Conservation (phyloP, 1,140 invertebrate genomes). For the Globodera rostochiensis region DNA sequence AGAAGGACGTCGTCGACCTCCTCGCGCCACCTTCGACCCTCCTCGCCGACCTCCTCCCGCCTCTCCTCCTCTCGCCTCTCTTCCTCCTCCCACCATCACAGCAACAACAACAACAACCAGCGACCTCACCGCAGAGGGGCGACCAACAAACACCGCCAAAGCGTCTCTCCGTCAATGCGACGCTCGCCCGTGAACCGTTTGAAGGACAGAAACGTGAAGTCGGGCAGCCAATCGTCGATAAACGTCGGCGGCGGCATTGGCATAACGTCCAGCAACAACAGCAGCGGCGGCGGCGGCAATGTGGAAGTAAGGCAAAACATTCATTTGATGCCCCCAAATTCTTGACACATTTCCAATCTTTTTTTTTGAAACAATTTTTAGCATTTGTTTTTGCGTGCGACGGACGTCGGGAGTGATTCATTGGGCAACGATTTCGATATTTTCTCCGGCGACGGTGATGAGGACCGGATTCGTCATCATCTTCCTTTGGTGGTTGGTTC, state of each 20-base stretch:
- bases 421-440: slow-evolving; percentile 7
- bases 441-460: background rate
- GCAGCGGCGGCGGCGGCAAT: background rate
- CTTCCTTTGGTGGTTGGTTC: slow-evolving; percentile 1
- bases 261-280: background rate
- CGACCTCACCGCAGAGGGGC: slow-evolving; percentile 3
- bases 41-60: slow-evolving; percentile 11
- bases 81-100: slow-evolving; percentile 8
- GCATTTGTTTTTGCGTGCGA: slow-evolving; percentile 16
- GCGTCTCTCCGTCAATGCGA: slow-evolving; percentile 49
- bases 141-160: slow-evolving; percentile 31
- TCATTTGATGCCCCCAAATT: too few species aligned
- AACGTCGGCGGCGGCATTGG: background rate
- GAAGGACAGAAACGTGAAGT: slow-evolving; percentile 37
- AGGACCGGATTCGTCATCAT: background rate
- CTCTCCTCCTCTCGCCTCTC: slow-evolving; percentile 20
- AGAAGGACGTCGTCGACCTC: background rate
- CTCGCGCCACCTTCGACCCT: slow-evolving; percentile 11
- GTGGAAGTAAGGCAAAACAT: too few species aligned
- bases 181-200: slow-evolving; percentile 47
- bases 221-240: slow-evolving; percentile 20
- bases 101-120: slow-evolving; percentile 11
- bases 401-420: background rate
- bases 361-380: slow-evolving; percentile 2
- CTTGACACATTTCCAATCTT: background rate